Percentiles rank a stretch among this genome's conserved stretches.
Evolutionary conservation across 1,140 invertebrate species (phyloP).

Genomic region (Bacillus rossius): DNA sequence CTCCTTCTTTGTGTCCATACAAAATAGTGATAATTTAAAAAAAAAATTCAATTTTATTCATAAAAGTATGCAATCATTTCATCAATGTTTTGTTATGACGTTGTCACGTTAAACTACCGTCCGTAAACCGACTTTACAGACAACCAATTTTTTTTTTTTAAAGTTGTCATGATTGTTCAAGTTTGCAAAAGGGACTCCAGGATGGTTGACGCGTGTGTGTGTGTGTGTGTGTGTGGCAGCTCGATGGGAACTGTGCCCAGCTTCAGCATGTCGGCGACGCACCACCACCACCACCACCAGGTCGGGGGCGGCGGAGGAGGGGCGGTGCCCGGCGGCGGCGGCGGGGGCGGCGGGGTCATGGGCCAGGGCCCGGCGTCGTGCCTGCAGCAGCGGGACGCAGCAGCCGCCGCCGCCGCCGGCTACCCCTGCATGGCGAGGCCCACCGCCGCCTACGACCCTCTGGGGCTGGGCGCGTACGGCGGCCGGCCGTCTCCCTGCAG

Average conservation of each 20-base stretch:
- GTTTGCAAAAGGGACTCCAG: too few relatives aligned
- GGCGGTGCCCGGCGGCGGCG: conserved; percentile 40
- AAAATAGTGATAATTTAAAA: too few relatives aligned
- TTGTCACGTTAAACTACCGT: too few relatives aligned
- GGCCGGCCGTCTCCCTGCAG: conserved; percentile 58
- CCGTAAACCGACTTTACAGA: too few relatives aligned
- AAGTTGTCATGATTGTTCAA: too few relatives aligned
- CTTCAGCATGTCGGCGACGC: conserved; percentile 43
- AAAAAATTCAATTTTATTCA: too few relatives aligned
- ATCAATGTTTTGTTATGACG: too few relatives aligned
- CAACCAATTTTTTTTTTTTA: too few relatives aligned
- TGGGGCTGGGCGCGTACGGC: conserved; percentile 55
- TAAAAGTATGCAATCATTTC: too few relatives aligned
- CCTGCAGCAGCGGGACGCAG: conserved; percentile 57
- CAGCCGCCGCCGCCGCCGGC: conserved; percentile 34
- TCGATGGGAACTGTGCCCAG: conserved; percentile 53
- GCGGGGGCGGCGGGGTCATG: conserved; percentile 47
- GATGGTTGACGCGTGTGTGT: too few relatives aligned
- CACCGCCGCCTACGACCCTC: conserved; percentile 54
- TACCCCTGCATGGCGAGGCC: conserved; percentile 58
- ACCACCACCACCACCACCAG: too few relatives aligned
- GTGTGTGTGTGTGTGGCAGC: conserved; percentile 30
- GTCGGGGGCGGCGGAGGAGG: conserved; percentile 37
- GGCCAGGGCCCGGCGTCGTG: conserved; percentile 52
- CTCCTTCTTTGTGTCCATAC: too few relatives aligned